Evolutionary conservation across 2,888 invertebrate species (phyloP).

Genomic region (Cataglyphis rosenhaueri): DNA sequence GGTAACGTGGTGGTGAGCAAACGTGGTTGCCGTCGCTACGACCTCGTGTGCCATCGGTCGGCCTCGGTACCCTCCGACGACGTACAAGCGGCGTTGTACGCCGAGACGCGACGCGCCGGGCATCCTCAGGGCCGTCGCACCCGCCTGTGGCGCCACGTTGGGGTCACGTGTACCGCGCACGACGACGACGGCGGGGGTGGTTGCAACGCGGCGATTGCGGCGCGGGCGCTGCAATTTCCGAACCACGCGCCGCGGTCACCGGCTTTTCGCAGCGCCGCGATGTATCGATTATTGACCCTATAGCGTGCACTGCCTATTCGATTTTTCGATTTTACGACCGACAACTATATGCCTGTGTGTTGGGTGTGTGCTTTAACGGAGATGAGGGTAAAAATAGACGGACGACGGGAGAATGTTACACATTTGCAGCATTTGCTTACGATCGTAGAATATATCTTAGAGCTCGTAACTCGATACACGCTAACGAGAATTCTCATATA

Average conservation of each 20-base stretch:
- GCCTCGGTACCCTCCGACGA: slow-evolving; percentile 62
- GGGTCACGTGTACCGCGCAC: slow-evolving; percentile 60
- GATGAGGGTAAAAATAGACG: slow-evolving; percentile 37
- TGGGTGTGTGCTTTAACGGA: not conserved
- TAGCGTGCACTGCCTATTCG: slow-evolving; percentile 21
- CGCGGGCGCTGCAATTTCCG: slow-evolving; percentile 76
- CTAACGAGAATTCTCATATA: not conserved
- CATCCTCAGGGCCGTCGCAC: slow-evolving; percentile 68
- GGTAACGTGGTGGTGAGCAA: slow-evolving; percentile 70
- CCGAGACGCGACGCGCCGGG: slow-evolving; percentile 23
- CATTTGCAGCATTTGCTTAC: not conserved
- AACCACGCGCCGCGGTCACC: slow-evolving; percentile 79
- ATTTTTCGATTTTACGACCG: slow-evolving; percentile 41
- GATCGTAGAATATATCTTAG: slow-evolving; percentile 5
- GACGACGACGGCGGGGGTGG: slow-evolving; percentile 32
- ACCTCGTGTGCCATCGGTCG: slow-evolving; percentile 72
- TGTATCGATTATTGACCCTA: slow-evolving; percentile 48
- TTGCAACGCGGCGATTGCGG: slow-evolving; percentile 68
- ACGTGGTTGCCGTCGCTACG: slow-evolving; percentile 74
- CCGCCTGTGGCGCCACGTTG: slow-evolving; percentile 61
- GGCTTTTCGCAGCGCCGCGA: slow-evolving; percentile 46
- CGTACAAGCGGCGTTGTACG: slow-evolving; percentile 22
- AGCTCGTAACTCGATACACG: not conserved
- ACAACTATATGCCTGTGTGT: not conserved
- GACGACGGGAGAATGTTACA: not conserved